phyloP scores from a whole-genome alignment of 2,797 vertebrate species.

The Tarsius wallacei region DNA sequence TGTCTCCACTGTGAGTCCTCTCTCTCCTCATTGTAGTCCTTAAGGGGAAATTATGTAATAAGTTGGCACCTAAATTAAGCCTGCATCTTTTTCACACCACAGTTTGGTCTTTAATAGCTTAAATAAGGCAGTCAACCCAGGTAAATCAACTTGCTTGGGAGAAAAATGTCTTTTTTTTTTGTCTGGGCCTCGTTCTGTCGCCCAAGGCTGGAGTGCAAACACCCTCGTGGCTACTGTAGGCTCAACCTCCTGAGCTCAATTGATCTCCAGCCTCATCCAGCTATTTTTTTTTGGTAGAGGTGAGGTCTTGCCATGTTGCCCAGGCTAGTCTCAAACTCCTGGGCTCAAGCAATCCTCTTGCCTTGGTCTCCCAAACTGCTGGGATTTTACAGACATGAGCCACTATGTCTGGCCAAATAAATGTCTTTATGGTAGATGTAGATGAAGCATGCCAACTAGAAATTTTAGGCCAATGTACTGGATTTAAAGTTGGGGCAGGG shows the following conservation, averaged over 20 bases:
- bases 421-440: neutral
- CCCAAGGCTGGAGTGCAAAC: too few relatives aligned
- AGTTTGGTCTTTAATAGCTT: slow-evolving; percentile 70
- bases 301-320: too few relatives aligned
- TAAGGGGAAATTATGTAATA: slow-evolving; percentile 65
- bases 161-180: neutral
- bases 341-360: too few relatives aligned
- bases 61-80: slow-evolving; percentile 65
- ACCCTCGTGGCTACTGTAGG: too few relatives aligned
- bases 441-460: neutral
- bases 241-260: too few relatives aligned
- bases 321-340: too few relatives aligned
- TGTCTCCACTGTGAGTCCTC: slow-evolving; percentile 44
- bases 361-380: too few relatives aligned
- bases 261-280: too few relatives aligned
- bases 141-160: slow-evolving; percentile 42
- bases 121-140: slow-evolving; percentile 43
- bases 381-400: too few relatives aligned
- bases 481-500: neutral
- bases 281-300: too few relatives aligned
- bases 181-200: too few relatives aligned
- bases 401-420: too few relatives aligned
- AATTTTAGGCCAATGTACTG: neutral
- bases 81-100: slow-evolving; percentile 20
- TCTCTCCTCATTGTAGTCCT: slow-evolving; percentile 64